Percentiles rank a stretch among this genome's conserved stretches.
Conservation (phyloP, 1,140 invertebrate genomes). For the Procambarus clarkii region DNA sequence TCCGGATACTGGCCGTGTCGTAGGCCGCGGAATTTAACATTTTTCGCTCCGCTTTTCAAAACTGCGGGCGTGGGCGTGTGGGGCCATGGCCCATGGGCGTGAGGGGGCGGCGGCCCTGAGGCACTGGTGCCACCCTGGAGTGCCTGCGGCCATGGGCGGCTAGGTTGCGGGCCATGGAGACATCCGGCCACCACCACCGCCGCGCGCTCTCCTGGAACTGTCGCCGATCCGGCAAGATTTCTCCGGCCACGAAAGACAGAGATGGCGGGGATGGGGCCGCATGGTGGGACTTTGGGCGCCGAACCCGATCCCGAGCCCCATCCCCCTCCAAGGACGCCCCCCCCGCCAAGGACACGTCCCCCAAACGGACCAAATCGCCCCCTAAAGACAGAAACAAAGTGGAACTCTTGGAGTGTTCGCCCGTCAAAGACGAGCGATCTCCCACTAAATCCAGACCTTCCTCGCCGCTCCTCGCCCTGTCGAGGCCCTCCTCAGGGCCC, state of each 20-base stretch:
- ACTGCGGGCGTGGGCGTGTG: too few species aligned
- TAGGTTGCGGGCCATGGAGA: slow-evolving; percentile 20
- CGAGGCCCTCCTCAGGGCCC: slow-evolving; percentile 46
- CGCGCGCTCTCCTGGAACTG: slow-evolving; percentile 70
- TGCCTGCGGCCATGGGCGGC: slow-evolving; percentile 19
- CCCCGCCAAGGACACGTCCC: neutral
- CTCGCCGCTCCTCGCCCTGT: slow-evolving; percentile 52
- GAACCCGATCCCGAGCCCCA: slow-evolving; percentile 56
- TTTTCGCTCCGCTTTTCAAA: too few species aligned
- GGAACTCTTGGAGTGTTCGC: neutral
- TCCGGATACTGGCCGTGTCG: too few species aligned
- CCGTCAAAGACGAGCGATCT: slow-evolving; percentile 29
- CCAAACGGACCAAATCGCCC: neutral
- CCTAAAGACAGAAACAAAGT: slow-evolving; percentile 5
- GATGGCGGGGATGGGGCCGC: slow-evolving; percentile 56
- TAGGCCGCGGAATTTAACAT: too few species aligned
- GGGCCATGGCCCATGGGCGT: too few species aligned
- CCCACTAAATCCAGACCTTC: slow-evolving; percentile 44
- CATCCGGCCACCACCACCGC: slow-evolving; percentile 37
- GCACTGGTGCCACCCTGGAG: neutral
- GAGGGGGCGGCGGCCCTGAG: neutral
- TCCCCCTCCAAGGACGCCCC: slow-evolving; percentile 52
- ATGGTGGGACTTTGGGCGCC: slow-evolving; percentile 61
- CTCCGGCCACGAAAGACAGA: slow-evolving; percentile 60
- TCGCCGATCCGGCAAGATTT: slow-evolving; percentile 67